Conservation (phyloP, 2,113 vertebrate species). For the Brachyhypopomus gauderio region DNA sequence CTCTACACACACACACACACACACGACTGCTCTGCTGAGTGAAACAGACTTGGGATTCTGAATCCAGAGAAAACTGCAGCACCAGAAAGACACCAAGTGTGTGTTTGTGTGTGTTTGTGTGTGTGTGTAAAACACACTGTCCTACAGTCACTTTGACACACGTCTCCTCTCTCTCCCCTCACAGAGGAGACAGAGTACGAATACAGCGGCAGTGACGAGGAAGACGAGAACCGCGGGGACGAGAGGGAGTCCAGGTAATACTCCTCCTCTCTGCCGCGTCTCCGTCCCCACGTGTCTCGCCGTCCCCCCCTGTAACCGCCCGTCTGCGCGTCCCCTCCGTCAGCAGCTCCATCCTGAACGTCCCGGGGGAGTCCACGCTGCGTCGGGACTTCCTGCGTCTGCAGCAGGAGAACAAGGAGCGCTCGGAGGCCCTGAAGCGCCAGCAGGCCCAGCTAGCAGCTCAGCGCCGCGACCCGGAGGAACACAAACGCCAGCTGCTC, state of each 20-base stretch:
- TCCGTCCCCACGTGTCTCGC: too few relatives aligned
- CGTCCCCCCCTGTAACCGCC: neutral
- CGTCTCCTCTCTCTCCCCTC: constrained; percentile 19
- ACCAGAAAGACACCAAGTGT: too few relatives aligned
- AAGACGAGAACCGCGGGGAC: constrained; percentile 87
- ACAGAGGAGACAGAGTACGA: constrained; percentile 91
- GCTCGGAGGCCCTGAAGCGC: constrained; percentile 83
- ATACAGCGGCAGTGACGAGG: constrained; percentile 91
- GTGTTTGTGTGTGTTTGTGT: too few relatives aligned
- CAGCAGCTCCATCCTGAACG: constrained; percentile 87
- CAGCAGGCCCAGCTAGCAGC: constrained; percentile 84
- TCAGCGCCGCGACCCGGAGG: constrained; percentile 86
- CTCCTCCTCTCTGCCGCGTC: too few relatives aligned
- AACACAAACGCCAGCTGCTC: constrained; percentile 88
- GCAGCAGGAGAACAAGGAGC: constrained; percentile 91
- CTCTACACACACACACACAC: neutral
- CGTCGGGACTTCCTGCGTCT: constrained; percentile 88
- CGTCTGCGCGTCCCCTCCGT: too few relatives aligned
- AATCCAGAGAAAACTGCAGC: too few relatives aligned
- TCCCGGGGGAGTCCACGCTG: constrained; percentile 89
- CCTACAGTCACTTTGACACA: neutral
- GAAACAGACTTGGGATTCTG: too few relatives aligned
- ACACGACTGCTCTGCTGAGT: too few relatives aligned
- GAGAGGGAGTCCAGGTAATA: constrained; percentile 88
- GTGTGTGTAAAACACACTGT: too few relatives aligned